These are phyloP conservation scores for Geococcyx californianus DNA, from an alignment of 2,113 vertebrate species.

Conservation along the genomic window DNA sequence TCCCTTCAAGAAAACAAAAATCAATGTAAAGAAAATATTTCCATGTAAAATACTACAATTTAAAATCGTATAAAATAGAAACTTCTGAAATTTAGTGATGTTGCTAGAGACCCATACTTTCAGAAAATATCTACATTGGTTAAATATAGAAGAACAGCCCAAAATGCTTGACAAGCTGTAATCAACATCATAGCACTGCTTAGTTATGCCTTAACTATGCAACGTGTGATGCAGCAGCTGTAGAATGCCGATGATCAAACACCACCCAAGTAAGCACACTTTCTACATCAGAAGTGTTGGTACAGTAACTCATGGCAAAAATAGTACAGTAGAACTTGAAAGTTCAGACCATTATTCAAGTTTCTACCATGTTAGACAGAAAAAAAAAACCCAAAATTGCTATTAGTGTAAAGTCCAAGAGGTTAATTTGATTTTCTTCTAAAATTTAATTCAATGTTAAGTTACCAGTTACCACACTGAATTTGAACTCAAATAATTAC, in stretches of 20 bases:
- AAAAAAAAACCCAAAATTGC: not conserved
- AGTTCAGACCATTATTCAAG: not conserved
- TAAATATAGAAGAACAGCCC: not conserved
- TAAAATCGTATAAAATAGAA: not conserved
- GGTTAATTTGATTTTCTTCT: not conserved
- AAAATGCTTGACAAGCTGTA: slow-evolving; percentile 5
- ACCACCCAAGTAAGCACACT: not conserved
- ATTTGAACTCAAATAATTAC: not conserved
- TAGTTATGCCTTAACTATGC: not conserved
- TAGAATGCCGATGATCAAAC: not conserved
- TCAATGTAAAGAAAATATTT: not conserved
- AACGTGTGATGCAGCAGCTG: not conserved
- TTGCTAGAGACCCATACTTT: not conserved
- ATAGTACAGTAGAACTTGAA: not conserved
- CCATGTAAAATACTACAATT: not conserved
- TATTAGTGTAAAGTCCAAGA: not conserved
- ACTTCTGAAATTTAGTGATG: not conserved
- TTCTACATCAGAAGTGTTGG: not conserved
- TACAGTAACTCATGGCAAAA: not conserved
- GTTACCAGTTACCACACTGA: not conserved
- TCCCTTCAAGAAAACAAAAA: not conserved
- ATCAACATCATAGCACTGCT: not conserved
- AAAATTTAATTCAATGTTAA: not conserved
- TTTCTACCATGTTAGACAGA: rapidly evolving
- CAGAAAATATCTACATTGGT: not conserved